Evolutionary conservation across 2,113 vertebrate species (phyloP).

Genomic region (Dasyurus viverrinus): DNA sequence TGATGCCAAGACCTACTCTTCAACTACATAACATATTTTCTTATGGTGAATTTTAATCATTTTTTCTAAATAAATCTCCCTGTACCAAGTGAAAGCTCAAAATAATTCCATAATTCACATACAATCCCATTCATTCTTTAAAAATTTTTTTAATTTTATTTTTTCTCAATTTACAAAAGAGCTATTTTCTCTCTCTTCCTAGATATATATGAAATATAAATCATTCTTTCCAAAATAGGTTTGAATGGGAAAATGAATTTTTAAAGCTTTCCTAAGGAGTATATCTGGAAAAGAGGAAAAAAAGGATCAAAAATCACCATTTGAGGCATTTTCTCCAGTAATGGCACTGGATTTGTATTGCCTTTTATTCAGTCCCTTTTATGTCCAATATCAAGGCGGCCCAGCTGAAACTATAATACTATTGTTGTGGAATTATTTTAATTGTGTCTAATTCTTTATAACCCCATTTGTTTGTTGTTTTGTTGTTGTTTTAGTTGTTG

Average conservation of each 20-base stretch:
- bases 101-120: neutral
- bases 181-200: neutral
- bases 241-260: neutral
- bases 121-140: neutral
- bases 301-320: neutral
- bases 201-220: neutral
- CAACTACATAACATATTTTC: neutral
- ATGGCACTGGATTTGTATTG: neutral
- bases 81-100: neutral
- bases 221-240: neutral
- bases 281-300: neutral
- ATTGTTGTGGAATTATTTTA: neutral
- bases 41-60: neutral
- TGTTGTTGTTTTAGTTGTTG: too few relatives aligned
- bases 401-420: neutral
- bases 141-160: neutral
- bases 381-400: neutral
- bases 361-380: neutral
- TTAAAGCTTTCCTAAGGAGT: neutral
- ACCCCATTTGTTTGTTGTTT: neutral
- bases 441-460: neutral
- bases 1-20: neutral
- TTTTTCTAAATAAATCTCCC: neutral
- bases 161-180: neutral
- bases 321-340: neutral